Evolutionary conservation across 2,113 vertebrate genomes (phyloP).

Genomic region (Geococcyx californianus): DNA sequence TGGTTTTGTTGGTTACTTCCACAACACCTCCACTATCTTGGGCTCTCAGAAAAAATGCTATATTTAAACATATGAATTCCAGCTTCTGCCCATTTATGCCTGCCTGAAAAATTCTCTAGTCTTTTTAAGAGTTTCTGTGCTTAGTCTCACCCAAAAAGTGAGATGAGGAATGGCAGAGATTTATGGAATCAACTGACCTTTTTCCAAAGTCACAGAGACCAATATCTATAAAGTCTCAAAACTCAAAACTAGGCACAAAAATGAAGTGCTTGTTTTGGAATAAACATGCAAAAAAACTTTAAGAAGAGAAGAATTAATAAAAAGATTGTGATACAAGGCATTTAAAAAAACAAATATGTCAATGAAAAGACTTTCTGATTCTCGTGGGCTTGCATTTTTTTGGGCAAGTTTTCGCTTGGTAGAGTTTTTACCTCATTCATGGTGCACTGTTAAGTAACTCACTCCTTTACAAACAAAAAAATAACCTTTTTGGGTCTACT

Average conservation of each 20-base stretch:
- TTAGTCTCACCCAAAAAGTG: neutral
- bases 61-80: neutral
- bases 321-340: neutral
- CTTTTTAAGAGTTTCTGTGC: neutral
- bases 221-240: neutral
- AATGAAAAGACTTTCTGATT: neutral
- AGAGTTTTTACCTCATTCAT: neutral
- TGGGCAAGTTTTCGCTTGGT: neutral
- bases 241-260: neutral
- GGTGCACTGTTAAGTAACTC: neutral
- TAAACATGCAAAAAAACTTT: neutral
- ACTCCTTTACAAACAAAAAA: neutral
- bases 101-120: neutral
- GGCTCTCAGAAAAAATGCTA: neutral
- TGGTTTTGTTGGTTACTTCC: neutral
- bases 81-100: neutral
- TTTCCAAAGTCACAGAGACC: neutral
- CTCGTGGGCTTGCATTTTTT: fast-evolving
- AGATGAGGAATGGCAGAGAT: neutral
- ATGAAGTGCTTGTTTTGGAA: neutral
- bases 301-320: neutral
- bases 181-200: neutral
- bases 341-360: neutral
- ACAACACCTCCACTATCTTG: neutral
- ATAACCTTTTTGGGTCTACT: neutral